Conservation (phyloP, 2,888 invertebrate species). For the Pollenia amentaria region DNA sequence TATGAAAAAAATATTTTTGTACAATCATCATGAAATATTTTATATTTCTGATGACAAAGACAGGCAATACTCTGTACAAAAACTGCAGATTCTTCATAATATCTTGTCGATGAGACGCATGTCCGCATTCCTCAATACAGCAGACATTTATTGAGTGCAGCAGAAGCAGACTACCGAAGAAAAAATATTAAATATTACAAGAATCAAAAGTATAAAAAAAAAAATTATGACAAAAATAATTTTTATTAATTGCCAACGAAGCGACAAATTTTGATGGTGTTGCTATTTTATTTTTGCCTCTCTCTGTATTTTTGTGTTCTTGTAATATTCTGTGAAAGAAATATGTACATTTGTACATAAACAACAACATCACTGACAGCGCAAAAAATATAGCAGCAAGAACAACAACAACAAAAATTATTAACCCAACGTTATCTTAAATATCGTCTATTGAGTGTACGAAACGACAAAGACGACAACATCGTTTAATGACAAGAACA, state of each 20-base stretch:
- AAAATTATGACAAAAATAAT: slow-evolving; percentile 35
- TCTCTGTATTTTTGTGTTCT: background rate
- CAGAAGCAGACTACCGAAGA: slow-evolving; percentile 25
- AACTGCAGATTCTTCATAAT: slow-evolving; percentile 50
- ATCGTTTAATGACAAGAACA: slow-evolving; percentile 76
- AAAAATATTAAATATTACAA: slow-evolving; percentile 40
- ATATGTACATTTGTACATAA: background rate
- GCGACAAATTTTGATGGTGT: slow-evolving; percentile 72
- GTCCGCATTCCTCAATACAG: slow-evolving; percentile 69
- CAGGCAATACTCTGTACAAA: slow-evolving; percentile 54
- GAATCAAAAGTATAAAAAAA: background rate
- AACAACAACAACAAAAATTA: slow-evolving; percentile 1
- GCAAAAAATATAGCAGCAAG: slow-evolving; percentile 42
- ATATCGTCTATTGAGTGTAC: slow-evolving; percentile 67
- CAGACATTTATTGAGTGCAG: slow-evolving; percentile 49
- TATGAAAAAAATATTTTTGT: slow-evolving; percentile 25
- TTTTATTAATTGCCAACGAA: slow-evolving; percentile 73
- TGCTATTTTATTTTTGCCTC: slow-evolving; percentile 30
- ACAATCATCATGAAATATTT: slow-evolving; percentile 56
- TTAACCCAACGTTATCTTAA: slow-evolving; percentile 68
- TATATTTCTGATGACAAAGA: slow-evolving; percentile 58
- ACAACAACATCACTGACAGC: slow-evolving; percentile 65
- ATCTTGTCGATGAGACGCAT: slow-evolving; percentile 66
- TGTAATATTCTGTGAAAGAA: slow-evolving; percentile 49
- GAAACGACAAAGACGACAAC: slow-evolving; percentile 70